Evolutionary conservation across 2,888 invertebrate genomes (phyloP).

Genomic region (Isoperla grammatica): DNA sequence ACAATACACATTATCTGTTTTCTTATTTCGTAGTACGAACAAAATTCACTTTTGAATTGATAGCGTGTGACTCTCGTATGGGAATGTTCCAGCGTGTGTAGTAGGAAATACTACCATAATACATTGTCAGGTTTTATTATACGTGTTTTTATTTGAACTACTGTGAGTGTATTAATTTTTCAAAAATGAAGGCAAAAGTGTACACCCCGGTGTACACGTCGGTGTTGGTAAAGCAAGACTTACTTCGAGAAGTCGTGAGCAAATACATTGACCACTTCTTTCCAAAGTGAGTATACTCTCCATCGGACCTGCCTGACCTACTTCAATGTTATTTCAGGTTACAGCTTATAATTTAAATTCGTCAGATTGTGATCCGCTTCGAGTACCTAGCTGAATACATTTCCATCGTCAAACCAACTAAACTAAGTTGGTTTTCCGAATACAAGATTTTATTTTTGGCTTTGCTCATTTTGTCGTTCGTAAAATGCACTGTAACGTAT

Average conservation of each 20-base stretch:
- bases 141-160: neutral
- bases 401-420: too few relatives aligned
- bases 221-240: conserved; percentile 48
- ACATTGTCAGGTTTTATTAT: neutral
- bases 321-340: too few relatives aligned
- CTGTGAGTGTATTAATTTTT: neutral
- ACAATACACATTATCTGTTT: neutral
- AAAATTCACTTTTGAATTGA: neutral
- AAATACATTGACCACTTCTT: conserved; percentile 67
- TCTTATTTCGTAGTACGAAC: neutral
- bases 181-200: conserved; percentile 50
- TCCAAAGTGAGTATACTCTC: conserved; percentile 55
- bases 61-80: neutral
- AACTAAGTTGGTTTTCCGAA: too few relatives aligned
- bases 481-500: too few relatives aligned
- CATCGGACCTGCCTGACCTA: too few relatives aligned
- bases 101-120: neutral
- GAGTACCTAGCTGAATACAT: too few relatives aligned
- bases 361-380: too few relatives aligned
- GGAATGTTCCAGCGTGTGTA: neutral
- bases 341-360: too few relatives aligned
- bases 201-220: conserved; percentile 58
- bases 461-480: too few relatives aligned
- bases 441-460: too few relatives aligned
- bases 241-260: conserved; percentile 62